Conservation (phyloP, 1,140 invertebrate genomes). For the Lysiphlebus fabarum region DNA sequence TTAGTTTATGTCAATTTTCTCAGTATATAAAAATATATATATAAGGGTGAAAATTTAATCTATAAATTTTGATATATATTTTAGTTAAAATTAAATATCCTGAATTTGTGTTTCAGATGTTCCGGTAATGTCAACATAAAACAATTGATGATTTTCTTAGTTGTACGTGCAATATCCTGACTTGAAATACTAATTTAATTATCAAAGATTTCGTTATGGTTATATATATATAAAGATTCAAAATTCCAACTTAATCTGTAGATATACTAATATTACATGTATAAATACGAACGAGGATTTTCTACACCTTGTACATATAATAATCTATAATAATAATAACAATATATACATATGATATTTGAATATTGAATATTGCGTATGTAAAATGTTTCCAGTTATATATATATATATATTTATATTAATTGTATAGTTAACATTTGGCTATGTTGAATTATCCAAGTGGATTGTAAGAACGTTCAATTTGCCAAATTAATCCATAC, state of each 20-base stretch:
- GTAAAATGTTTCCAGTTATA: not conserved
- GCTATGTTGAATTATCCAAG: constrained; percentile 46
- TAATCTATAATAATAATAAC: too few relatives aligned
- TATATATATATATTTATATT: not conserved
- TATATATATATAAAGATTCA: constrained; percentile 14
- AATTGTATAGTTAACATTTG: not conserved
- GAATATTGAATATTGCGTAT: not conserved
- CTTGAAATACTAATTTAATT: constrained; percentile 51
- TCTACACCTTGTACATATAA: constrained; percentile 1
- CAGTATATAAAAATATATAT: not conserved
- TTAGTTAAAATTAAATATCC: constrained; percentile 57
- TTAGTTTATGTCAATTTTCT: not conserved
- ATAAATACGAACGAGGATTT: constrained; percentile 3
- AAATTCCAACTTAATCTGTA: constrained; percentile 35
- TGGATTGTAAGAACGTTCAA: constrained; percentile 53
- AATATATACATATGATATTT: too few relatives aligned
- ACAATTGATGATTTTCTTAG: constrained; percentile 48
- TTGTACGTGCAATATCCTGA: constrained; percentile 56
- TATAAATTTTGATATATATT: constrained; percentile 44
- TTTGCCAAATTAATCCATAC: constrained; percentile 53
- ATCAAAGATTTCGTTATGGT: constrained; percentile 35
- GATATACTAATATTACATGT: constrained; percentile 7
- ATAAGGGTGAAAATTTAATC: constrained; percentile 36
- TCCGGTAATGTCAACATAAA: constrained; percentile 54
- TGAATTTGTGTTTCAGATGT: constrained; percentile 24